Conservation (phyloP, 2,888 invertebrate genomes). For the Glaucopsyche alexis region DNA sequence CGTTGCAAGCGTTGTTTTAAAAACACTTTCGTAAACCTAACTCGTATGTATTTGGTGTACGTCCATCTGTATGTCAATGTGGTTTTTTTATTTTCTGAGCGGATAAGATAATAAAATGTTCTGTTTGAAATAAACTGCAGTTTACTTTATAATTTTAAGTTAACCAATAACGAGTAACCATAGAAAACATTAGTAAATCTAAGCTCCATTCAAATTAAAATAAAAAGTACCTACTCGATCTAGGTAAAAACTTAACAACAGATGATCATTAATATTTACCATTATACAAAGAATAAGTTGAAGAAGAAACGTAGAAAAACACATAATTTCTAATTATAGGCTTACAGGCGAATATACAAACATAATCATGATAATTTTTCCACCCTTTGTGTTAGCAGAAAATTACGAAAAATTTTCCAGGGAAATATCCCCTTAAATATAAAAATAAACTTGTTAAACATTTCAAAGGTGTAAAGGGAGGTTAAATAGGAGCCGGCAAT, state of each 20-base stretch:
- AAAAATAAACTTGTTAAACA: conserved; percentile 46
- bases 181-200: neutral
- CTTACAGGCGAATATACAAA: neutral
- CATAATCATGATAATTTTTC: neutral
- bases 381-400: neutral
- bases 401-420: conserved; percentile 26
- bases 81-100: conserved; percentile 77
- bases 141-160: conserved; percentile 50
- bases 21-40: conserved; percentile 64
- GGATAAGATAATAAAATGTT: conserved; percentile 80
- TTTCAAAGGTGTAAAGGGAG: conserved; percentile 41
- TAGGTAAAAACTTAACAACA: too few relatives aligned
- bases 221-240: too few relatives aligned
- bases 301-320: neutral
- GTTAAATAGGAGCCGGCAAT: conserved; percentile 41
- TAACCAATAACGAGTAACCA: conserved; percentile 12
- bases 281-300: neutral
- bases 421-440: conserved; percentile 33
- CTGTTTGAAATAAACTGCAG: conserved; percentile 74
- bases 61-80: conserved; percentile 79
- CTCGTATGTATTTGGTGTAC: conserved; percentile 77
- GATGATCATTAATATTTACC: too few relatives aligned
- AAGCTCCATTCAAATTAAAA: too few relatives aligned
- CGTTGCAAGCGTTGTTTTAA: conserved; percentile 55
- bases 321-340: neutral